Evolutionary conservation across 2,113 vertebrate species (phyloP).

Genomic region (Guaruba guarouba): DNA sequence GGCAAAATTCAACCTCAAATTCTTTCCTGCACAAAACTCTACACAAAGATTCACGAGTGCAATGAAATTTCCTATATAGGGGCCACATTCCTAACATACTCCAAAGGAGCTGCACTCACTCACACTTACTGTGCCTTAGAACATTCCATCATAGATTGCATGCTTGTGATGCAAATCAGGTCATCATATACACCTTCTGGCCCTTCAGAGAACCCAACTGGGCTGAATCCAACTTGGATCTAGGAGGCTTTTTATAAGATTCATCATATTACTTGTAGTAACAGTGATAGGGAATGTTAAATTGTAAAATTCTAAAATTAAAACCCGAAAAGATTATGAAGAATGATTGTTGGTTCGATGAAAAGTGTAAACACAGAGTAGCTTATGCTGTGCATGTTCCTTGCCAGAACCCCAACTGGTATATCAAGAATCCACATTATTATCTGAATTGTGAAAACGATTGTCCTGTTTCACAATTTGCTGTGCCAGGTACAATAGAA

Average conservation of each 20-base stretch:
- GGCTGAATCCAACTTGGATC: not conserved
- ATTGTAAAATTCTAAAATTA: not conserved
- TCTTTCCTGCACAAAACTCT: not conserved
- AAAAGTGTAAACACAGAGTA: not conserved
- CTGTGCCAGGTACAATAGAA: not conserved
- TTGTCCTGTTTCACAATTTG: not conserved
- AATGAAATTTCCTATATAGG: not conserved
- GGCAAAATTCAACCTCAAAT: not conserved
- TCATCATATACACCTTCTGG: not conserved
- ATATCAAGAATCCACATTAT: not conserved
- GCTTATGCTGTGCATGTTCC: not conserved
- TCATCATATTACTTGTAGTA: not conserved
- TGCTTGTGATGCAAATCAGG: not conserved
- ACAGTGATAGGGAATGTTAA: not conserved
- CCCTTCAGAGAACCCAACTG: not conserved
- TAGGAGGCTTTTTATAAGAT: not conserved
- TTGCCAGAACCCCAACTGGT: rapidly evolving
- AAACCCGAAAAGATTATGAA: not conserved
- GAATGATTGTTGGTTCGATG: not conserved
- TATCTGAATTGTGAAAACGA: not conserved
- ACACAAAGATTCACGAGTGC: rapidly evolving
- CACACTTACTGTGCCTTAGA: not conserved
- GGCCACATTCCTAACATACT: not conserved
- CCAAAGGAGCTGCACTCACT: not conserved
- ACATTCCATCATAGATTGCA: not conserved